These are phyloP conservation scores for Scartelaos histophorus DNA, from an alignment of 2,113 vertebrate genomes.

Conservation along the genomic window DNA sequence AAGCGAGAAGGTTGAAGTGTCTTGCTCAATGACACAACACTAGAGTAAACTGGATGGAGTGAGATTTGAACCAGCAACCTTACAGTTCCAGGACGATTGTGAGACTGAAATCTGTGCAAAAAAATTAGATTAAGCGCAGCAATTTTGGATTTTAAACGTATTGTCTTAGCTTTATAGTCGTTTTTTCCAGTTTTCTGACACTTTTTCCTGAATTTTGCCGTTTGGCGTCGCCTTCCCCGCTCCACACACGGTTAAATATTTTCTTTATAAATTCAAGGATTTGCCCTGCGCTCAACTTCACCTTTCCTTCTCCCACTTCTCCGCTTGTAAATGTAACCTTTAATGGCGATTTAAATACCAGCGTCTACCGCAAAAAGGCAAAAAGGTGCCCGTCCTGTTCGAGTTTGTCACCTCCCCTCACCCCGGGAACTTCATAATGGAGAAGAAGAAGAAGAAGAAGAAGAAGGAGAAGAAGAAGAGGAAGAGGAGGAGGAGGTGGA, in stretches of 20 bases:
- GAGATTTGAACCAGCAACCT: too few relatives aligned
- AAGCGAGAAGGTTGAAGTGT: too few relatives aligned
- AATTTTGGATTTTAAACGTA: too few relatives aligned
- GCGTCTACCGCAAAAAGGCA: not conserved
- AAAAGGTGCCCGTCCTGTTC: not conserved
- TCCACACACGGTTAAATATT: conserved; percentile 12
- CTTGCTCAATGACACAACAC: too few relatives aligned
- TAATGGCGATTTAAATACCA: conserved; percentile 11
- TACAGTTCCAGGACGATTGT: too few relatives aligned
- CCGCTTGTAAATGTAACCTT: conserved; percentile 29
- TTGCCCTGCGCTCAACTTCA: conserved; percentile 22
- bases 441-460: not conserved
- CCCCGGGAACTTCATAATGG: not conserved
- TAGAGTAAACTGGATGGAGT: too few relatives aligned
- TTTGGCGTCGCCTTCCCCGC: not conserved
- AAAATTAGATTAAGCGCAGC: too few relatives aligned
- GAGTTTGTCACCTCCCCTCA: conserved; percentile 6
- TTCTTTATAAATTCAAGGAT: conserved; percentile 31
- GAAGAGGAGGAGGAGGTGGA: not conserved
- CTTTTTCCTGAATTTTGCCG: not conserved
- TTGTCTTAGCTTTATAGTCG: not conserved
- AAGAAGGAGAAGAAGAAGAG: not conserved
- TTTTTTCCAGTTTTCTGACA: not conserved
- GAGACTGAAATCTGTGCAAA: too few relatives aligned
- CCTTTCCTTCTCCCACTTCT: conserved; percentile 18